Evolutionary conservation across 92 coral and sea anemone species (phyloP), one percentile per base, ranked within the genome.

Genomic region (Bergia puertoricense): DNA sequence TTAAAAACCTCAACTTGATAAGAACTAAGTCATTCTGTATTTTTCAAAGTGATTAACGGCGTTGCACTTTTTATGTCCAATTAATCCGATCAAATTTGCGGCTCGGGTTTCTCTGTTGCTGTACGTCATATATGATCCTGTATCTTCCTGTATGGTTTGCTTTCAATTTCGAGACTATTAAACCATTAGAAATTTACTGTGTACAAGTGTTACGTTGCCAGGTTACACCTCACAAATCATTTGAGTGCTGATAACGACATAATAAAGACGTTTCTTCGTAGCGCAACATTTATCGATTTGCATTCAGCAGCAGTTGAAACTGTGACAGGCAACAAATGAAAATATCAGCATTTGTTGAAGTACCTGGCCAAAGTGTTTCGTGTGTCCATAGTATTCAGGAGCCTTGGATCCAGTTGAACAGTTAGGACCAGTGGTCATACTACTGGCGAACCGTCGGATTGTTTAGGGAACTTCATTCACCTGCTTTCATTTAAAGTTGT

Each of bases 401-500:
- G 11, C 69, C 8, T 62, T 62, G 0, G n/a, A 62, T 18, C 7
- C 69, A 62, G 69, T 5, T 62, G n/a, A 7, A 62, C 18, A 62
- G 1, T 23, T 2, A 7, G 8, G 69, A 6, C 30, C 22, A 62
- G 20, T 6, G 6, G 30, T 30, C 23, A 16, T 23, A 7, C 59
- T 16, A 11, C 59, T 22, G 74, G 38, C 39, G 10, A 69, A 23
- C 36, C 10, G 16, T 54, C 16, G 59, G 59, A 1, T 11, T 54
- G 10, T 54, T 37, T 69, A 5, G 37, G 14, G n/a, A 73, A 1
- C 14, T 30, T 71, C 6, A 8, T 0, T n/a, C 43, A 37, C 1
- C 15, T 37, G 40, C 43, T 14, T 10, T 84, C 65, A 90, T 39
- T 92, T 92, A n/a, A 92, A 92, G 57, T 92, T 90, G 78, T 90